Base-by-base conservation (phyloP, 1,140 invertebrate species). In the Anoplolepis gracilipes region DNA sequence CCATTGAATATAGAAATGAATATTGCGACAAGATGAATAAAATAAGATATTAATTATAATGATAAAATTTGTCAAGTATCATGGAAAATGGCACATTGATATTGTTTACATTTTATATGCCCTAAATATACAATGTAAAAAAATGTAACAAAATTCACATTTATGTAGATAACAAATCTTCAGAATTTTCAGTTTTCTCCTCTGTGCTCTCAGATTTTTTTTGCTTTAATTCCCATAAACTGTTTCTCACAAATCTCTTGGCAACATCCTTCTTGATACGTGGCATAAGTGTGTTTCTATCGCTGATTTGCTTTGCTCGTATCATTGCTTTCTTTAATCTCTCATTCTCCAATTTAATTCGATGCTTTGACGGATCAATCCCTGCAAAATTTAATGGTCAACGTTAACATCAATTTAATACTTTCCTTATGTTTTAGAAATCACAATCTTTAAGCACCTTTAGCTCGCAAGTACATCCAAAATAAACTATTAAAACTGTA, bases 401-500 rank as follows among this genome's bases (percentile, higher is more conserved):
- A 36, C 33, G 3, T 0, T 6, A 57, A 62, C 8, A 13, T 28
- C 25, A 30, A 69, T 55, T 59, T n/a, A 19, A 39, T 13, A 28
- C 33, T 22, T 1, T 22, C 33, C 1, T 49, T 19, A 11, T 19
- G 16, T 33, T 39, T 46, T 2, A 28, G 36, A 25, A 61, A n/a
- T 36, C 25, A 22, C 0, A 36, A 36, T 33, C 11, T 6, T 69
- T 19, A n/a, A 49, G 1, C n/a, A 49, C 13, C 70, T 42, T 73
- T 42, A 22, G 73, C 42, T 59, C 11, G 13, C 3, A 46, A 59
- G 39, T 53, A 95, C 94, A 95, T 94, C 95, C 95, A 96, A 89
- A 95, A 95, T 22, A 95, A 90, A 87, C 94, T 94, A 46, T 95
- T 95, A 1, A 95, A 62, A 82, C 93, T 88, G 81, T 95, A 96